Base-by-base conservation (phyloP, 2,888 invertebrate genomes). In the Tillus elongatus region DNA sequence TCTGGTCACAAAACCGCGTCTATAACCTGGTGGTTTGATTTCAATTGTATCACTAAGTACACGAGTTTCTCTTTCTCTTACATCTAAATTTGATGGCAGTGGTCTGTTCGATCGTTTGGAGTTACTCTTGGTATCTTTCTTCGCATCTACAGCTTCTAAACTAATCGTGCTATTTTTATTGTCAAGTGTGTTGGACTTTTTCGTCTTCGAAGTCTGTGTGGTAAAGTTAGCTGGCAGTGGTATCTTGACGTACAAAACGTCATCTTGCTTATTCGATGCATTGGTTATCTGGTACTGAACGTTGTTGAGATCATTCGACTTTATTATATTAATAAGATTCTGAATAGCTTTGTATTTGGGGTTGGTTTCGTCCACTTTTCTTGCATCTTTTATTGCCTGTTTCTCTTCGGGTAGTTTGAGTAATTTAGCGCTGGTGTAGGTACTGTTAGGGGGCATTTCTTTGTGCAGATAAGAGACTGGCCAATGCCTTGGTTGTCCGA, bases 381-480 rank as follows among this genome's bases (percentile, higher is more conserved):
- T 42, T 4, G 42, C 38, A 9, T 11, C 35, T 27, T 43, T 43
- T 40, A 43, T 37, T 10, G 13, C 39, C 33, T 37, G 40, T 37
- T 39, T 32, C 12, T 35, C 43, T 37, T 26, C 30, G 27, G 11
- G 15, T 2, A 32, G 29, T 40, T 46, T 43, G 43, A 47, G 52
- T 15, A 49, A 34, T 37, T 43, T 40, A 2, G 51, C 24, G 13
- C 47, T 45, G 2, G 47, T 34, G 10, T 46, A 46, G 4, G 54
- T 53, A 9, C 26, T 43, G 38, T 85, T 84, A 1, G 87, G 87
- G 2, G 89, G 88, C 19, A 79, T 75, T 41, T 80, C 79, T 58
- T 79, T 78, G 54, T 89, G 88, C 1, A 88, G 69, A 57, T 87
- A 89, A 0, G 84, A 81, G 11, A 88, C 79, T 0, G 87, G 87